Conservation (phyloP, 1,140 invertebrate genomes). For the Coenobita brevimanus region DNA sequence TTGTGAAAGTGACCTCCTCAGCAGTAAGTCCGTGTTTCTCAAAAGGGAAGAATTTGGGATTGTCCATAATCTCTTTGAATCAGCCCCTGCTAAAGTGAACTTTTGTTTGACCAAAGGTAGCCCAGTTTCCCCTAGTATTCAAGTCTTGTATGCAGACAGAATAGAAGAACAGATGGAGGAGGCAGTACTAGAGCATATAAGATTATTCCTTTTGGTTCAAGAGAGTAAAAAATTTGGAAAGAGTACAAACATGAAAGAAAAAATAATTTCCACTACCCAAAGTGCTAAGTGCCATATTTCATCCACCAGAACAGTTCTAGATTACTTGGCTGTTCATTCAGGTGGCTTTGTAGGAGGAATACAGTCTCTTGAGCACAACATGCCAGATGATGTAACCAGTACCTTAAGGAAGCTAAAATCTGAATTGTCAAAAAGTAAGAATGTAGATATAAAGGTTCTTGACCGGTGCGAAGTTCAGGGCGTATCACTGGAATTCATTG, state of each 20-base stretch:
- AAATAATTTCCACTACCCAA: no score
- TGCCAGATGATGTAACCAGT: conserved; percentile 26
- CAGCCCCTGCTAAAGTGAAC: conserved; percentile 21
- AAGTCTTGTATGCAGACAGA: conserved; percentile 47
- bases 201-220: conserved; percentile 30
- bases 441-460: conserved; percentile 40
- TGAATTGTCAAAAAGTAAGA: conserved; percentile 10
- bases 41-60: conserved; percentile 19
- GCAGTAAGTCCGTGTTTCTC: background rate
- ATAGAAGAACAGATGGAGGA: conserved; percentile 47
- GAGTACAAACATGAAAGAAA: no score
- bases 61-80: conserved; percentile 24
- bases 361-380: conserved; percentile 18
- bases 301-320: conserved; percentile 43
- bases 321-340: conserved; percentile 42
- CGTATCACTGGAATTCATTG: conserved; percentile 39
- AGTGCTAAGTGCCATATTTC: background rate
- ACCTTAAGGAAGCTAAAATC: conserved; percentile 9
- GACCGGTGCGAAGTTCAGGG: conserved; percentile 27
- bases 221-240: background rate
- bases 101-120: conserved; percentile 53
- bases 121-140: conserved; percentile 33
- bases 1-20: conserved; percentile 46
- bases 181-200: conserved; percentile 36
- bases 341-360: conserved; percentile 14